Evolutionary conservation across 1,140 invertebrate genomes (phyloP).

Genomic region (Gonioctena quinquepunctata): DNA sequence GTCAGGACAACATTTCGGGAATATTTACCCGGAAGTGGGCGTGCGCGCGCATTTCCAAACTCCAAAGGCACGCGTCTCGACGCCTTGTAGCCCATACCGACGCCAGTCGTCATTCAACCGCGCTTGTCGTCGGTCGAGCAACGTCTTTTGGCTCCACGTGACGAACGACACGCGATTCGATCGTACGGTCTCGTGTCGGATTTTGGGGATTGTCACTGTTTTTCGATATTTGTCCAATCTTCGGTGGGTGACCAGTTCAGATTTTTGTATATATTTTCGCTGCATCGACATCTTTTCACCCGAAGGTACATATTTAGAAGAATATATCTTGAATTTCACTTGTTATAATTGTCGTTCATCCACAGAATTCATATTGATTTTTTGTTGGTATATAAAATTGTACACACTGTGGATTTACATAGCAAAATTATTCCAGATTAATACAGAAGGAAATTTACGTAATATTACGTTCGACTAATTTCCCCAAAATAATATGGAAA

Average conservation of each 20-base stretch:
- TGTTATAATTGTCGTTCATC: no score
- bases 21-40: conserved; percentile 32
- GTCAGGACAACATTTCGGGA: conserved; percentile 29
- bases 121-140: conserved; percentile 31
- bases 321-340: no score
- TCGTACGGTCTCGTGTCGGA: background rate
- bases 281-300: background rate
- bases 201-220: background rate
- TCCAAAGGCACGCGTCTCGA: conserved; percentile 44
- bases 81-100: conserved; percentile 41
- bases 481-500: no score
- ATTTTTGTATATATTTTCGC: conserved; percentile 15
- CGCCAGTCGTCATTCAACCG: conserved; percentile 42
- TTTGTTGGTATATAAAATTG: no score
- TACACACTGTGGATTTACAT: no score
- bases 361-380: no score
- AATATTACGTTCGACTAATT: no score
- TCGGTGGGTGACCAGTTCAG: background rate
- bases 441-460: no score
- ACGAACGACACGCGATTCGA: conserved; percentile 10
- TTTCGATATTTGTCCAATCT: background rate
- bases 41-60: conserved; percentile 37
- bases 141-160: conserved; percentile 26
- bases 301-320: background rate
- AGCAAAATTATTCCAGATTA: no score